Evolutionary conservation across 2,113 vertebrate genomes (phyloP).

Genomic region (Acanthochromis polyacanthus): DNA sequence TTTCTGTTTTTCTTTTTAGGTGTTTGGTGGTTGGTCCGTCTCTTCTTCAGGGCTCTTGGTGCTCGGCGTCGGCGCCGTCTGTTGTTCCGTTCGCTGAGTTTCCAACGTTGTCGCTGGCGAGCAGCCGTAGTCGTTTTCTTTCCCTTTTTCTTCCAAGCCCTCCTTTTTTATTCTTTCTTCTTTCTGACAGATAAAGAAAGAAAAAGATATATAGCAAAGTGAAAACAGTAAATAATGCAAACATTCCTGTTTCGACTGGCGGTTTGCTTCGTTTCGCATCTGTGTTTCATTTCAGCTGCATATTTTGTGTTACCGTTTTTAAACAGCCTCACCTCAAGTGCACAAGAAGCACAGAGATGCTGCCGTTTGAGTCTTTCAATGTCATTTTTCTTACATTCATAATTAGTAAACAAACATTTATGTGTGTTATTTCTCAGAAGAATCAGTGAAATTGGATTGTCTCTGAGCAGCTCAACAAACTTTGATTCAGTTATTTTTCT

Average conservation of each 20-base stretch:
- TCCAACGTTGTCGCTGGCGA: slow-evolving; percentile 10
- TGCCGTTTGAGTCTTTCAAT: too few species aligned
- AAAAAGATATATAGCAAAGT: neutral
- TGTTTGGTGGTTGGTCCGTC: neutral
- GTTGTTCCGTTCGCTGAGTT: slow-evolving; percentile 32
- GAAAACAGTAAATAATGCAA: neutral
- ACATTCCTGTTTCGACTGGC: neutral
- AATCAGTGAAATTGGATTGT: too few species aligned
- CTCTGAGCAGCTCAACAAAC: too few species aligned
- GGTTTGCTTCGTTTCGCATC: neutral
- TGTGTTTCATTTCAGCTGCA: neutral
- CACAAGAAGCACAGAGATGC: neutral
- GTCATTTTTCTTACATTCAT: too few species aligned
- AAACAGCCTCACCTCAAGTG: neutral
- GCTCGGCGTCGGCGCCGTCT: neutral
- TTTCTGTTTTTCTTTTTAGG: neutral
- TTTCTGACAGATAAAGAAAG: slow-evolving; percentile 56
- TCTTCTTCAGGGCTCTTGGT: neutral
- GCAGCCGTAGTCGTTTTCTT: slow-evolving; percentile 54
- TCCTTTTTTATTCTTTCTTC: slow-evolving; percentile 47
- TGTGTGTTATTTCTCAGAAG: too few species aligned
- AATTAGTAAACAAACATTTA: too few species aligned
- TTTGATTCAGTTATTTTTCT: too few species aligned
- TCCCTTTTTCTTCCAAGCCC: slow-evolving; percentile 57
- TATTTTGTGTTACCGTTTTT: neutral